Base-by-base conservation (phyloP, 2,797 vertebrate species). In the Setipinna tenuifilis region DNA sequence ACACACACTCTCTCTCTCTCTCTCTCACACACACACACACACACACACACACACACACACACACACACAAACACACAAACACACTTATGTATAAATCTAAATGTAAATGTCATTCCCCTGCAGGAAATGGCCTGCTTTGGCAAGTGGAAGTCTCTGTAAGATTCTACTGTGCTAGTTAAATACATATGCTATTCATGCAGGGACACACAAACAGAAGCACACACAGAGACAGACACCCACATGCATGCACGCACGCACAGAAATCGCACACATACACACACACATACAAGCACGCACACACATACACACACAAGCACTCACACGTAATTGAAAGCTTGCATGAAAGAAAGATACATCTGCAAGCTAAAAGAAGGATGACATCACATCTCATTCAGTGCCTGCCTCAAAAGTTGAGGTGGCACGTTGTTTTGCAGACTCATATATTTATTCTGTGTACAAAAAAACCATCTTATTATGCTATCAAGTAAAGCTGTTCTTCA, bases 181-280 rank as follows among this genome's bases (percentile, higher is more conserved):
- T 68, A 68, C 21, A 71, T 11, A 62, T 41, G 5, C 35, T 41
- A 41, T 5, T 2, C 61, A 62, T 9, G 23, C 61, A 62, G 21
- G 23, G 5, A 62, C 61, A 62, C 61, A 62, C 61, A 62, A 21
- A 62, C 61, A 62, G 21, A 61, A 19, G n/a, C 59, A 61, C 61
- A 62, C 61, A 65, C 61, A 65, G n/a, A 65, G 23, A 65, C 62
- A 65, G 23, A 65, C 62, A 65, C 61, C n/a, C 50, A 54, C 50
- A 50, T n/a, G n/a, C 48, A 50, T 12, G 12, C 48, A 50, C 48
- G n/a, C 59, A 61, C 61, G 25, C 61, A 65, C 61, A 65, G n/a
- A 65, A 23, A 65, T 23, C 25, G 23, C n/a, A n/a, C n/a, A 58
- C 57, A 58, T 17, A 58, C 57, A 58, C 12, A 50, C 48, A 50